Percentiles rank a stretch among this genome's conserved stretches.
These are phyloP conservation scores for Stigmatopora nigra DNA, from an alignment of 2,113 vertebrate genomes.

Conservation along the genomic window DNA sequence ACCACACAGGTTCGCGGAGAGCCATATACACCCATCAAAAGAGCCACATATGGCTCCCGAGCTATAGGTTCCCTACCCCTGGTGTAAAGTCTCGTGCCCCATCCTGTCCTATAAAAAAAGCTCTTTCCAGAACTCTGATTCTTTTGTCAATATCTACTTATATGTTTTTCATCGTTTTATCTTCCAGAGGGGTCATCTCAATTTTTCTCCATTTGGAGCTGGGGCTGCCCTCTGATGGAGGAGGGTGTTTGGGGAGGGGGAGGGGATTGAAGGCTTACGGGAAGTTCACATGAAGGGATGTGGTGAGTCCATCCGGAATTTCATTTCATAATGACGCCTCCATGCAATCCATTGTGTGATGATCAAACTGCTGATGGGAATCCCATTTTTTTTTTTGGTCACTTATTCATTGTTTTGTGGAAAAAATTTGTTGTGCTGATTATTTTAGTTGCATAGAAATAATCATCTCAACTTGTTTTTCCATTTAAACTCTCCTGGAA, in stretches of 20 bases:
- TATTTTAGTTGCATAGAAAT: background rate
- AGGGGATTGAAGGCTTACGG: slow-evolving; percentile 29
- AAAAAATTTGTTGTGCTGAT: background rate
- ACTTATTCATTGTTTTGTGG: background rate
- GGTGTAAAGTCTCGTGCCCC: background rate
- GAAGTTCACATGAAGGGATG: slow-evolving; percentile 51
- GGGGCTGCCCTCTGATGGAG: slow-evolving; percentile 71
- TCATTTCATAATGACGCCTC: slow-evolving; percentile 44
- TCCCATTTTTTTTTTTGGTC: background rate
- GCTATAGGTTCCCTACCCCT: too few species aligned
- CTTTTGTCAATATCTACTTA: slow-evolving; percentile 1
- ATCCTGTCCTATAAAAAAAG: background rate
- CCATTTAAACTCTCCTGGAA: background rate
- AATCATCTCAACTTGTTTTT: background rate
- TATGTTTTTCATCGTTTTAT: slow-evolving; percentile 10
- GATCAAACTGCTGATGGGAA: background rate
- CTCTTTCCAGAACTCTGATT: background rate
- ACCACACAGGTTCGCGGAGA: too few species aligned
- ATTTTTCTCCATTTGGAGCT: slow-evolving; percentile 75
- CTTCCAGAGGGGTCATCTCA: slow-evolving; percentile 75
- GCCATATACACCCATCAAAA: too few species aligned
- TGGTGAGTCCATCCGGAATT: slow-evolving; percentile 60
- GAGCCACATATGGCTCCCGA: too few species aligned
- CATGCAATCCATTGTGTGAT: slow-evolving; percentile 21
- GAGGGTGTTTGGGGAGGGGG: slow-evolving; percentile 18